phyloP scores from a whole-genome alignment of 2,888 invertebrate species.

The Watsonalla binaria region DNA sequence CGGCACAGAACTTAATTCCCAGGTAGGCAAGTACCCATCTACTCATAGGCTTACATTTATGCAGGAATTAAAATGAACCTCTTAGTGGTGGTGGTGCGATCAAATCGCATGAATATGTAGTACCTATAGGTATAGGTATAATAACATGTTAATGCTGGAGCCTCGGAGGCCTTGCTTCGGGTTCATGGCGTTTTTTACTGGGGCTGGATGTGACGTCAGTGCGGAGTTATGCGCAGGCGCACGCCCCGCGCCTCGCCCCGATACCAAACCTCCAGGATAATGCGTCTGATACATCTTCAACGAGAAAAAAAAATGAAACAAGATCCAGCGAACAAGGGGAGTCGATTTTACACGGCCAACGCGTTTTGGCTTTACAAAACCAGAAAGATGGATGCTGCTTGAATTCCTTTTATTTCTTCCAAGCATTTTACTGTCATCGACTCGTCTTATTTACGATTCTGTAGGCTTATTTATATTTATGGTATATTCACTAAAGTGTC shows the following conservation, averaged over 20 bases:
- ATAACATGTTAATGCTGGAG: slow-evolving; percentile 52
- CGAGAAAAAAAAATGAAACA: slow-evolving; percentile 61
- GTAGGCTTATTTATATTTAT: neutral
- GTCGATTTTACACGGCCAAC: slow-evolving; percentile 61
- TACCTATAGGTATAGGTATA: slow-evolving; percentile 25
- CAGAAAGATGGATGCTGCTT: slow-evolving; percentile 49
- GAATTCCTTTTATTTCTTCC: slow-evolving; percentile 38
- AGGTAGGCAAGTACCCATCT: too few species aligned
- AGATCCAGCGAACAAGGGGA: slow-evolving; percentile 54
- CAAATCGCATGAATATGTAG: slow-evolving; percentile 40
- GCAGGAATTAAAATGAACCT: too few species aligned
- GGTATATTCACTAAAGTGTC: neutral
- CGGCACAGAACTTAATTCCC: too few species aligned
- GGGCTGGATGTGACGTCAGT: slow-evolving; percentile 67
- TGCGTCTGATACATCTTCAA: slow-evolving; percentile 68
- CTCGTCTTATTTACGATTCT: neutral
- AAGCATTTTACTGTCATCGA: slow-evolving; percentile 21
- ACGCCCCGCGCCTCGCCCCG: slow-evolving; percentile 37
- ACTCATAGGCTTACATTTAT: too few species aligned
- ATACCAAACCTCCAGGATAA: slow-evolving; percentile 68
- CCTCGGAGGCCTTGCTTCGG: slow-evolving; percentile 60
- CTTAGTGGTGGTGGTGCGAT: slow-evolving; percentile 20
- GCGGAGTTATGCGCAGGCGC: slow-evolving; percentile 67
- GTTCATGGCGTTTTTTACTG: slow-evolving; percentile 69
- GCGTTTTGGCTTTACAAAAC: slow-evolving; percentile 54